Percentiles rank a stretch among this genome's conserved stretches.
Conservation (phyloP, 2,888 invertebrate species). For the Drosophila yooni region DNA sequence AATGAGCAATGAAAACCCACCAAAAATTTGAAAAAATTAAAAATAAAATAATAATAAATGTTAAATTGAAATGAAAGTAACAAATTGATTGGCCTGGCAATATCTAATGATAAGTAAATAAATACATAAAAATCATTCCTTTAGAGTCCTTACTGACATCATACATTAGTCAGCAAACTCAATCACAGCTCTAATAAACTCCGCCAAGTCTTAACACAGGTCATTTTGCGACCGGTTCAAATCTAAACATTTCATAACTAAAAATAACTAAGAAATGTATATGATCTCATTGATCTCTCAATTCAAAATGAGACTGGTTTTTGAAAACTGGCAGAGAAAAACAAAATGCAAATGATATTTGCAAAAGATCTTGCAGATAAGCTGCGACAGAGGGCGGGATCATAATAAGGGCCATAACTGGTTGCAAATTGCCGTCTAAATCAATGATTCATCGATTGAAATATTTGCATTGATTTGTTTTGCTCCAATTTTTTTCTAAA, state of each 20-base stretch:
- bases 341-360: not conserved
- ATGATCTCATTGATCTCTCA: slow-evolving; percentile 15
- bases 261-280: slow-evolving; percentile 38
- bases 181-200: not conserved
- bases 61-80: not conserved
- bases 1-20: not conserved
- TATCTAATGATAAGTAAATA: not conserved
- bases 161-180: not conserved
- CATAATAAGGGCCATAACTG: not conserved
- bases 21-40: not conserved
- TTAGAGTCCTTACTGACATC: not conserved
- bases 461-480: slow-evolving; percentile 15
- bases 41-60: not conserved
- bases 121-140: not conserved
- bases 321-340: not conserved
- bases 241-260: slow-evolving; percentile 36
- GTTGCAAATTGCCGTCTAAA: not conserved
- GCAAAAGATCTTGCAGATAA: not conserved
- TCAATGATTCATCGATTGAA: not conserved
- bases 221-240: slow-evolving; percentile 61
- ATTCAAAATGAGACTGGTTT: slow-evolving; percentile 31
- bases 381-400: not conserved
- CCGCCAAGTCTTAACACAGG: not conserved
- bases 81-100: not conserved
- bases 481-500: not conserved